A percentile compares a stretch with the other conserved stretches of the same genome.
phyloP scores from a whole-genome alignment of 2,113 vertebrate species.

The Chaetodon trifascialis region DNA sequence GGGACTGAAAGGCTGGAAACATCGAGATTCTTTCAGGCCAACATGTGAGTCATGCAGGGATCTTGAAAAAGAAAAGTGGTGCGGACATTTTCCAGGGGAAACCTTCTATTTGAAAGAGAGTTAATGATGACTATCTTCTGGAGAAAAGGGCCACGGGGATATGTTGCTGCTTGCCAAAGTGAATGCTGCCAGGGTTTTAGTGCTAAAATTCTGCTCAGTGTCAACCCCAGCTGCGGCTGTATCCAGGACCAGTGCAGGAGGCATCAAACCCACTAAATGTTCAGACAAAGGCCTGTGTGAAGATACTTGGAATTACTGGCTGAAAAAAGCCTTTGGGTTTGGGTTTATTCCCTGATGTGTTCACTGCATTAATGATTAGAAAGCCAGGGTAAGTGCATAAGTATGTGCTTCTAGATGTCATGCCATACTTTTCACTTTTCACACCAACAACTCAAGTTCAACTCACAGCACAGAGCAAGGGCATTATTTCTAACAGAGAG shows the following conservation, averaged over 20 bases:
- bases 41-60: background rate
- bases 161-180: constrained; percentile 5
- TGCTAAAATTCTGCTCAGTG: background rate
- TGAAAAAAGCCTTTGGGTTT: background rate
- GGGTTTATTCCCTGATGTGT: background rate
- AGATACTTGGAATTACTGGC: background rate
- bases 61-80: background rate
- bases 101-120: background rate
- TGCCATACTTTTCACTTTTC: background rate
- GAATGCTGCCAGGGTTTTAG: background rate
- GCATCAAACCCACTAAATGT: constrained; percentile 16
- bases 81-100: background rate
- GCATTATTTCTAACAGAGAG: background rate
- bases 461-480: background rate
- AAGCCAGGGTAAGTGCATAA: background rate
- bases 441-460: background rate
- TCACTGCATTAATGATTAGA: constrained; percentile 27
- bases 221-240: background rate
- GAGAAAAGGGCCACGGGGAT: background rate
- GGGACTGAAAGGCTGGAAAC: background rate
- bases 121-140: background rate
- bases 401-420: background rate
- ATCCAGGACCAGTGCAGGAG: background rate
- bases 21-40: background rate
- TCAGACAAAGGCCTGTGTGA: background rate